Base-by-base conservation (phyloP, 92 coral and sea anemone genomes). In the Siderastrea siderea region DNA sequence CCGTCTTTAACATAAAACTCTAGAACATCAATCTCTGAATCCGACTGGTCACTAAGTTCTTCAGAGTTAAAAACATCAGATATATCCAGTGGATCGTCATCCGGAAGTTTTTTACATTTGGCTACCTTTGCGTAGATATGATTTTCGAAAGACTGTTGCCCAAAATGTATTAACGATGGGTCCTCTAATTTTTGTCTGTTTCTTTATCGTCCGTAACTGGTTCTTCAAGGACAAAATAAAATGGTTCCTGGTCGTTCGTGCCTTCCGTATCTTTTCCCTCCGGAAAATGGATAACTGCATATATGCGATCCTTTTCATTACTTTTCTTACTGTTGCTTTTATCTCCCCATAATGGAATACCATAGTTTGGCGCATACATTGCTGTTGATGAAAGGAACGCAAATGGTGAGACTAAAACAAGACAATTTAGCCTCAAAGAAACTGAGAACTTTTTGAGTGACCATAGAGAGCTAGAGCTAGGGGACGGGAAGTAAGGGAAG, bases 291-390 rank as follows among this genome's bases (percentile, higher is more conserved):
- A 74, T 51, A 16, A 74, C 62, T n/a, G 78, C 78, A 53, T 74
- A 74, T 3, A 74, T 8, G 6, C 48, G 62, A 3, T 47, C 59
- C 10, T 74, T 26, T 26, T 26, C 38, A 26, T 26, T 26, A 26
- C 38, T 26, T 0, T 26, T 26, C 38, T 26, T 26, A 26, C 38
- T 26, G 62, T 53, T 63, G 11, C 3, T 7, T 53, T 74, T 17
- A n/a, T 74, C 78, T 7, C 52, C 62, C 78, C 78, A 74, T 54
- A 26, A 74, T 2, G 78, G 78, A 74, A 74, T 74, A 0, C 78
- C 47, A 43, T 74, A 74, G 78, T 74, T 26, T 74, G 62, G 78
- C 11, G 19, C 50, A 47, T 52, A 74, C 78, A 74, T 54, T 13
- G 78, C 78, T 74, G 78, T 15, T 50, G n/a, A 17, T 53, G 14